A percentile compares a stretch with the other conserved stretches of the same genome.
These are phyloP conservation scores for Schizaphis graminum DNA, from an alignment of 2,888 invertebrate species.

Conservation along the genomic window DNA sequence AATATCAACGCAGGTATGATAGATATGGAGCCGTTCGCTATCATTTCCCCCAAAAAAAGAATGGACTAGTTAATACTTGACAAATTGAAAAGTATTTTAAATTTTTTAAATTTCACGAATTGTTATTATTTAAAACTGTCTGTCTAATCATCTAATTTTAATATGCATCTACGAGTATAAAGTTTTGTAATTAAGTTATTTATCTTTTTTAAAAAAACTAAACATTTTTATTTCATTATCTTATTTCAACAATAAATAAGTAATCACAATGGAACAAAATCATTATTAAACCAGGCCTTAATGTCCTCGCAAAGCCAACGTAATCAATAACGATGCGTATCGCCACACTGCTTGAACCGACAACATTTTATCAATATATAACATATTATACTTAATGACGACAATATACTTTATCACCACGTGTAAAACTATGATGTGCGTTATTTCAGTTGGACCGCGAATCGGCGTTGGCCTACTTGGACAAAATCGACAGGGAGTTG, in stretches of 20 bases:
- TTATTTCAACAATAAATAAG: background rate
- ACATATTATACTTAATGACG: background rate
- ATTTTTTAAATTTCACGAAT: background rate
- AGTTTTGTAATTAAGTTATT: background rate
- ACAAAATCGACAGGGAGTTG: conserved; percentile 51
- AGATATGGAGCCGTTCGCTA: too few species aligned
- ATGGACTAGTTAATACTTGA: background rate
- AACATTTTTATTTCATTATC: background rate
- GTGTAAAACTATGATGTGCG: background rate
- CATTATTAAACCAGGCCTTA: background rate
- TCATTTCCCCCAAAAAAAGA: too few species aligned
- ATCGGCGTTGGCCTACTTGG: conserved; percentile 65
- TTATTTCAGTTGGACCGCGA: conserved; percentile 65
- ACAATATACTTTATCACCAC: background rate
- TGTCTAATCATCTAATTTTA: background rate
- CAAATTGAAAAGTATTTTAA: background rate
- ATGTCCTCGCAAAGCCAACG: background rate
- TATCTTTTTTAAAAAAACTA: background rate
- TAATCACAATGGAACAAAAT: background rate
- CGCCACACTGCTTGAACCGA: background rate
- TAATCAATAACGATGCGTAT: background rate
- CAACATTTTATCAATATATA: background rate
- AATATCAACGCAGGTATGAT: too few species aligned
- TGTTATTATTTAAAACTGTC: background rate
- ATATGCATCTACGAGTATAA: too few species aligned